Conservation (phyloP, 2,113 vertebrate species). For the Bagarius yarrelli region DNA sequence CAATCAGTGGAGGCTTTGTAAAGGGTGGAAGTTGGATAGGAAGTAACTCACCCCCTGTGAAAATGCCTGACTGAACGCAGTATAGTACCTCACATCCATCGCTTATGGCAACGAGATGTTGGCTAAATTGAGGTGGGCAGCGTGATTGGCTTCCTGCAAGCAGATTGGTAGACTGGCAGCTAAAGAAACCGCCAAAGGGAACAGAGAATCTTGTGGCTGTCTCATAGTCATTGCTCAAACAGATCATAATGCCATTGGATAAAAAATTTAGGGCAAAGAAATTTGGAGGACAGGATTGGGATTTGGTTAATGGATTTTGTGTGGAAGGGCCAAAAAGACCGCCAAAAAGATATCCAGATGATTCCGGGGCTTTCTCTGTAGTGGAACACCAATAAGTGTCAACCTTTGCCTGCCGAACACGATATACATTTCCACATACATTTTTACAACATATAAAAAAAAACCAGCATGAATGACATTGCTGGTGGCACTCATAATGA, state of each 20-base stretch:
- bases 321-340: constrained; percentile 75
- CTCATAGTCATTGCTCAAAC: constrained; percentile 81
- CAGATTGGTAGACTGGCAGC: constrained; percentile 80
- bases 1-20: constrained; percentile 66
- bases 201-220: constrained; percentile 62
- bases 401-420: constrained; percentile 71
- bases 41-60: constrained; percentile 70
- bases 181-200: constrained; percentile 88
- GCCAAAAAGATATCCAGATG: constrained; percentile 82
- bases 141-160: constrained; percentile 60
- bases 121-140: constrained; percentile 83
- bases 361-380: constrained; percentile 34
- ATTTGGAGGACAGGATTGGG: constrained; percentile 74
- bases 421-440: constrained; percentile 71
- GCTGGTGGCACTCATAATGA: constrained; percentile 66
- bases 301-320: constrained; percentile 76
- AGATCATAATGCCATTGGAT: constrained; percentile 75
- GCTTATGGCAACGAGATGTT: constrained; percentile 81
- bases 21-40: constrained; percentile 80
- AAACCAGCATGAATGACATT: constrained; percentile 53
- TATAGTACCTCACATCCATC: constrained; percentile 87
- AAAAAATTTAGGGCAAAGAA: constrained; percentile 73
- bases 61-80: constrained; percentile 77
- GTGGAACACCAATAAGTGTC: constrained; percentile 78
- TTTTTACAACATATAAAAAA: constrained; percentile 65